phyloP scores from a whole-genome alignment of 30 jellyfish, hydroid and myxozoan species.

The Turritopsis dohrnii region DNA sequence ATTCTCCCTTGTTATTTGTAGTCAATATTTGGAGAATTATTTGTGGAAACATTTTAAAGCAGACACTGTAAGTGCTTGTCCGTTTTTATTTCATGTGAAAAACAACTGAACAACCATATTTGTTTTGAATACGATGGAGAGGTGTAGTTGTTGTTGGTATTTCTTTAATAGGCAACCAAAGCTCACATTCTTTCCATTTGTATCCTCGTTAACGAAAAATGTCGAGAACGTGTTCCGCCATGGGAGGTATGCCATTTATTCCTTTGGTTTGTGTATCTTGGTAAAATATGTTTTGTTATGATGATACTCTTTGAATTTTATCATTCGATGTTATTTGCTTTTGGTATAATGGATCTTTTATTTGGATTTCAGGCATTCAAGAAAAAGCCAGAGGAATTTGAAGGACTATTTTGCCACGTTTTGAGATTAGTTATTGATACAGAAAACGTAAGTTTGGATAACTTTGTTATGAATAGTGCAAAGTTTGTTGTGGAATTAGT shows the following conservation, averaged over 20 bases:
- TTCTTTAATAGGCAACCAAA: conserved; percentile 54
- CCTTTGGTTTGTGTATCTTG: background rate
- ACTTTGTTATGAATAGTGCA: no score
- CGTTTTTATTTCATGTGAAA: no score
- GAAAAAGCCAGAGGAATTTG: conserved; percentile 47
- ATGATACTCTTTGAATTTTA: background rate
- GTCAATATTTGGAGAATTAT: conserved; percentile 84
- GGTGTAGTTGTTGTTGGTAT: no score
- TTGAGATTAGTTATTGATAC: conserved; percentile 42
- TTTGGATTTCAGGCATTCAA: conserved; percentile 60
- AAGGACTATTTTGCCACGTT: conserved; percentile 53
- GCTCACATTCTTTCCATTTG: conserved; percentile 85
- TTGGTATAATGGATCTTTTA: background rate
- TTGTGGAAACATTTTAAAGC: conserved; percentile 87
- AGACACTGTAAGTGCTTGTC: conserved; percentile 35
- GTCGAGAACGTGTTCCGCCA: conserved; percentile 86
- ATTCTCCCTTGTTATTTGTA: conserved; percentile 15
- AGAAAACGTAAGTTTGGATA: conserved; percentile 66
- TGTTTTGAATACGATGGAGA: no score
- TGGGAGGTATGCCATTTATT: conserved; percentile 80
- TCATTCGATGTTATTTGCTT: background rate
- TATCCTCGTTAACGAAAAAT: conserved; percentile 82
- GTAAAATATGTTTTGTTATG: no score
- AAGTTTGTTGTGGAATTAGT: no score
- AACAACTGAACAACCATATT: background rate